Evolutionary conservation across 2,113 vertebrate species (phyloP).

Genomic region (Penelope pileata): DNA sequence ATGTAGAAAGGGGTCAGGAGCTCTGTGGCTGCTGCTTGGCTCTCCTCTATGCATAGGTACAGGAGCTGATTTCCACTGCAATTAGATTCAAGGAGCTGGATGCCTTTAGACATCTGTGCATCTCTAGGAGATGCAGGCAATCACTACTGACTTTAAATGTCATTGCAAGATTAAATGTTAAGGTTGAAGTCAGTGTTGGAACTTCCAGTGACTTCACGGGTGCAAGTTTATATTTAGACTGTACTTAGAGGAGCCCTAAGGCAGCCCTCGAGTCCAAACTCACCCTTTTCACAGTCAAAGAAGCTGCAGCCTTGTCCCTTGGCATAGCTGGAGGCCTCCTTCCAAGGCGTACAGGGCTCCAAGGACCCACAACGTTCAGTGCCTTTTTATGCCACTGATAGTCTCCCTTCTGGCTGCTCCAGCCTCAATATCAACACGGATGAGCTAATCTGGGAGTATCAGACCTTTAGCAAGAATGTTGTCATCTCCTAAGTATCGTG

Average conservation of each 20-base stretch:
- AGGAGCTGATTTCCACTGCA: not conserved
- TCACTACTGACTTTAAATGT: not conserved
- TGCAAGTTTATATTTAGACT: constrained; percentile 50
- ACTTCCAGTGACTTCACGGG: not conserved
- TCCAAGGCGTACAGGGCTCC: not conserved
- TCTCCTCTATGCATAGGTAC: not conserved
- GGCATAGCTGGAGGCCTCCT: constrained; percentile 25
- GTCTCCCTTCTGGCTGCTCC: not conserved
- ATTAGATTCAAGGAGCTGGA: not conserved
- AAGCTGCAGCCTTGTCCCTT: not conserved
- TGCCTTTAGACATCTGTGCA: not conserved
- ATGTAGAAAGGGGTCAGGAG: not conserved
- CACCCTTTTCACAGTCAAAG: not conserved
- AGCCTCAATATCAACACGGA: not conserved
- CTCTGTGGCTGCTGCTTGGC: not conserved
- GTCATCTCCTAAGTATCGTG: not conserved
- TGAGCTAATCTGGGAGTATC: not conserved
- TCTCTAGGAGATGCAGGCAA: not conserved
- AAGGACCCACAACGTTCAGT: not conserved
- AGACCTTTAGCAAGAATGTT: not conserved
- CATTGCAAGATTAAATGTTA: not conserved
- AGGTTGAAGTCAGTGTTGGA: not conserved
- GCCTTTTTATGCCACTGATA: not conserved
- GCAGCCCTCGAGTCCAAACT: constrained; percentile 20
- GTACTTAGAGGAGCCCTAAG: constrained; percentile 25